These are phyloP conservation scores for Gila orcuttii DNA, from an alignment of 2,113 vertebrate genomes.

Conservation along the genomic window DNA sequence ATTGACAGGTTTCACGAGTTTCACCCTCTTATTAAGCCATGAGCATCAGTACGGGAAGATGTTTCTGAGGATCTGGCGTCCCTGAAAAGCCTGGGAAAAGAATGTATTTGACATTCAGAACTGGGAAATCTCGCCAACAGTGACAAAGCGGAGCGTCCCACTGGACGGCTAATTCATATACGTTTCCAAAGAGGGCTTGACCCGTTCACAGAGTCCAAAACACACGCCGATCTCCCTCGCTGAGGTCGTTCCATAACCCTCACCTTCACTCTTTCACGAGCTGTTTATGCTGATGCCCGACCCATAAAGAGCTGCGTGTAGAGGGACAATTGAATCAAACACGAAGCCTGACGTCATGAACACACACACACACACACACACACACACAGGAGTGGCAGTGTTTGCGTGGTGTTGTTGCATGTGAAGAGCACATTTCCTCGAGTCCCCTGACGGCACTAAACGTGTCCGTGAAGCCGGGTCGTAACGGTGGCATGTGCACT, in stretches of 20 bases:
- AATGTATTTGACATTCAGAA: constrained; percentile 65
- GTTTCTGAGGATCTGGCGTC: constrained; percentile 39
- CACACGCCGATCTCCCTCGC: constrained; percentile 30
- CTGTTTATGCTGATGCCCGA: background rate
- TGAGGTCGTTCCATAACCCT: background rate
- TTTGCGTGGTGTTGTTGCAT: constrained; percentile 68
- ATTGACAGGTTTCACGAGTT: background rate
- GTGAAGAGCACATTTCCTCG: constrained; percentile 78
- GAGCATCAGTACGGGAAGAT: constrained; percentile 11
- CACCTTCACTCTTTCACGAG: background rate
- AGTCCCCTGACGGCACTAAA: constrained; percentile 73
- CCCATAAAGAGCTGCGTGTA: constrained; percentile 56
- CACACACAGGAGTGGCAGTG: too few species aligned
- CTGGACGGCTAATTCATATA: constrained; percentile 65
- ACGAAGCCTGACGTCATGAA: constrained; percentile 61
- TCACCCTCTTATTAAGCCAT: too few species aligned
- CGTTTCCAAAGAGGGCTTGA: constrained; percentile 59
- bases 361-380: too few species aligned
- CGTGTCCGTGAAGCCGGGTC: constrained; percentile 54
- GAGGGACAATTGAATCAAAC: constrained; percentile 56
- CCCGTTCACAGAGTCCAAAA: constrained; percentile 65
- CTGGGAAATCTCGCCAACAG: constrained; percentile 67
- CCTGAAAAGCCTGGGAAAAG: constrained; percentile 61
- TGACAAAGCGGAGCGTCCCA: constrained; percentile 71
- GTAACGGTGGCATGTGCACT: constrained; percentile 72